phyloP scores from a whole-genome alignment of 2,797 vertebrate genomes.

The Anguilla pacifica region DNA sequence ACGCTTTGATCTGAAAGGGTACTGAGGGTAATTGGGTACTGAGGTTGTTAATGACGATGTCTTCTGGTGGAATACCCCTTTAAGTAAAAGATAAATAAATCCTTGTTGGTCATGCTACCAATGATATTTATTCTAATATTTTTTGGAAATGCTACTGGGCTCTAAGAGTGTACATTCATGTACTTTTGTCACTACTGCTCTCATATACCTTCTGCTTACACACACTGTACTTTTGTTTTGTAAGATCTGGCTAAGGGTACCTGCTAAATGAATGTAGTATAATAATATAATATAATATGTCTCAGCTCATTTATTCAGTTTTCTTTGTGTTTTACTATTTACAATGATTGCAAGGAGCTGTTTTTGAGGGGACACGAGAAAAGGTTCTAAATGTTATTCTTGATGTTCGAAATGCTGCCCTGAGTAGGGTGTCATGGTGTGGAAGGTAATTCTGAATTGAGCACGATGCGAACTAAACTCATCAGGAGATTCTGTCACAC shows the following conservation, averaged over 20 bases:
- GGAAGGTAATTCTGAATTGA: not conserved
- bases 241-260: not conserved
- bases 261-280: not conserved
- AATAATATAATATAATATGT: no score
- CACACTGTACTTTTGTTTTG: not conserved
- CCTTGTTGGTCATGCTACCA: no score
- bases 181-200: not conserved
- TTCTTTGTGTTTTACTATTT: no score
- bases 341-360: no score
- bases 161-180: not conserved
- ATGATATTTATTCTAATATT: not conserved
- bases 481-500: not conserved
- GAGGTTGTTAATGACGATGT: no score
- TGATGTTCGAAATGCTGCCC: not conserved
- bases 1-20: no score
- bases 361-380: not conserved
- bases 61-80: no score
- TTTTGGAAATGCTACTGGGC: not conserved
- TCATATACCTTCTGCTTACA: not conserved
- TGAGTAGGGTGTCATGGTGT: not conserved
- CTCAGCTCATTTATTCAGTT: no score
- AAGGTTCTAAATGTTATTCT: not conserved
- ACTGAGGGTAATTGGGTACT: no score
- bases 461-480: not conserved
- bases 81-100: no score